phyloP scores from a whole-genome alignment of 2,113 vertebrate species.

The Nesospiza acunhae region DNA sequence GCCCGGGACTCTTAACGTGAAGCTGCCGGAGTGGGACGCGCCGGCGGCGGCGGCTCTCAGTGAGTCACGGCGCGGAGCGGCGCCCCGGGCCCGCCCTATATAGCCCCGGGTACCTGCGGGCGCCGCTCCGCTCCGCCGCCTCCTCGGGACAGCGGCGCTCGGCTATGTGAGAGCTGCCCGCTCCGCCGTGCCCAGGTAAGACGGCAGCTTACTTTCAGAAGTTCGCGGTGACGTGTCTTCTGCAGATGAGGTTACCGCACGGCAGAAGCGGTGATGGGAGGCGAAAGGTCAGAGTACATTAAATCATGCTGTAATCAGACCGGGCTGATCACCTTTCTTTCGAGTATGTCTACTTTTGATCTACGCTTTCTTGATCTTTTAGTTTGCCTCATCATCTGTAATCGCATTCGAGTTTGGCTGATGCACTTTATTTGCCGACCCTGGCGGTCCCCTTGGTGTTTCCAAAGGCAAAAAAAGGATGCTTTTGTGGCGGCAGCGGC shows the following conservation, averaged over 20 bases:
- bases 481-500: background rate
- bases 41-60: background rate
- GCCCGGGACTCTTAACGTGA: conserved; percentile 81
- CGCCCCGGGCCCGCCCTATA: conserved; percentile 65
- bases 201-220: accelerated
- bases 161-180: background rate
- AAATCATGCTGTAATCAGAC: background rate
- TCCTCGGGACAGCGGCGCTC: background rate
- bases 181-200: conserved; percentile 28
- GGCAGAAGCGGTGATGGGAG: background rate
- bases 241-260: background rate
- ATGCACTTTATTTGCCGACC: background rate
- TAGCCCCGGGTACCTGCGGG: conserved; percentile 62
- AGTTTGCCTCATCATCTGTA: background rate
- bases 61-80: conserved; percentile 66
- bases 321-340: background rate
- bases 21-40: conserved; percentile 10
- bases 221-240: background rate
- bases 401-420: background rate
- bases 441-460: background rate
- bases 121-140: background rate
- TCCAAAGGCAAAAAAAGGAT: background rate
- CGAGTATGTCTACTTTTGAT: background rate
- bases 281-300: background rate
- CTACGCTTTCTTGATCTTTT: background rate